Base-by-base conservation (phyloP, 2,888 invertebrate species). In the Ephialtes manifestator region DNA sequence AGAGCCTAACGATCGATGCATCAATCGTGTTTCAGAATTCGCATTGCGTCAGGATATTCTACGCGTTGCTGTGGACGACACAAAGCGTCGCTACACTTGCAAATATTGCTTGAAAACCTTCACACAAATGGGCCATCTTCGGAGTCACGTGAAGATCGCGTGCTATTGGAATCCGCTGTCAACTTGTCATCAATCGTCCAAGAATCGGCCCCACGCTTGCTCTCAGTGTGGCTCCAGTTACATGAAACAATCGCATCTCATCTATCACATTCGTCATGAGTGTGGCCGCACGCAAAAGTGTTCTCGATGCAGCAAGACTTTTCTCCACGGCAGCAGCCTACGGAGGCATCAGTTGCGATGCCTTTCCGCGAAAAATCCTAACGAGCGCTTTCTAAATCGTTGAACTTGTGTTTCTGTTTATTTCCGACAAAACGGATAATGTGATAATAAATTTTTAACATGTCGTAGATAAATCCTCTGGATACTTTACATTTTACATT, bases 261-360 rank as follows among this genome's bases (percentile, higher is more conserved):
- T 86, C 68, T 90, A 89, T 84, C 93, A 93, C 79, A 84, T 90
- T 18, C 89, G 91, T 46, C 91, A 91, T 84, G 92, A 92, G 55
- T 92, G 91, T 77, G 91, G 91, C 7, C 88, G 88, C 48, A 89
- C 89, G 13, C 89, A 90, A 60, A 87, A 87, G 46, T 91, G 91
- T 60, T 60, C 82, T 31, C 86, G 78, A 35, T 92, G 92, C 77
- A 83, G 87, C 18, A 91, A 89, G 48, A 90, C 89, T 0, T 91
- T 92, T 28, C 80, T 87, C 0, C 90, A 91, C 78, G 87, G 86
- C 8, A 89, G 89, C 67, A 91, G 90, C 53, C 76, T 88, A n/a
- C 86, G 87, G 55, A 88, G 87, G 11, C 90, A 90, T 68, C 89
- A 84, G 48, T 86, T 71, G 18, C 82, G 86, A 39, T 87, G 87